Evolutionary conservation across 1,140 invertebrate species (phyloP).

Genomic region (Laupala kohalensis): DNA sequence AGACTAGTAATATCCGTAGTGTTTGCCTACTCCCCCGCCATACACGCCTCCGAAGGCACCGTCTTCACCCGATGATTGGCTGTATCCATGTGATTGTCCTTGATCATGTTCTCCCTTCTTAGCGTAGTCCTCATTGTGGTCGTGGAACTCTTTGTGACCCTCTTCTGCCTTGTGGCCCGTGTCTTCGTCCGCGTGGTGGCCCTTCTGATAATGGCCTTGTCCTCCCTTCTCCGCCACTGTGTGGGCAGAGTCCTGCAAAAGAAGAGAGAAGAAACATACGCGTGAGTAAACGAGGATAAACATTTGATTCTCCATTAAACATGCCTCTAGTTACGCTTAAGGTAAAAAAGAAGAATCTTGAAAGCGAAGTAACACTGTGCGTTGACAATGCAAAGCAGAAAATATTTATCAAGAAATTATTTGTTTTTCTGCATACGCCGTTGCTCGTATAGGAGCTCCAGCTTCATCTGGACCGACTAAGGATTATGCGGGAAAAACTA

Average conservation of each 20-base stretch:
- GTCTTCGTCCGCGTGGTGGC: slow-evolving; percentile 27
- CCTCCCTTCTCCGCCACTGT: slow-evolving; percentile 29
- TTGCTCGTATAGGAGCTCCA: too few species aligned
- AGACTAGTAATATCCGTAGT: neutral
- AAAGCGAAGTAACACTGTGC: too few species aligned
- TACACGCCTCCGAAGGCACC: neutral
- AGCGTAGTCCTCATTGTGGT: slow-evolving; percentile 22
- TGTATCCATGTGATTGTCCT: neutral
- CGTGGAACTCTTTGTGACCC: slow-evolving; percentile 26
- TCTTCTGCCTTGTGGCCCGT: slow-evolving; percentile 30
- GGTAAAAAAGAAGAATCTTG: too few species aligned
- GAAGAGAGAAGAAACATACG: too few species aligned
- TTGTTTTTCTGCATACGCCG: too few species aligned
- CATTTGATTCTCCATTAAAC: too few species aligned
- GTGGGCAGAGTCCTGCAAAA: slow-evolving; percentile 29
- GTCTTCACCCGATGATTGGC: neutral
- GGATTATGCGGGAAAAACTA: too few species aligned
- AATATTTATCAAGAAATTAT: too few species aligned
- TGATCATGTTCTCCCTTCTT: slow-evolving; percentile 3
- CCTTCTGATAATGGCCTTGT: slow-evolving; percentile 31
- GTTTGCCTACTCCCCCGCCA: neutral
- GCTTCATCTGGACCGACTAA: too few species aligned
- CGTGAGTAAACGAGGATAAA: too few species aligned
- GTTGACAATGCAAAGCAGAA: too few species aligned
- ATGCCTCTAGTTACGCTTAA: too few species aligned